These are phyloP conservation scores for Megaceryle maxima DNA, from an alignment of 2,113 vertebrate species.

Conservation along the genomic window DNA sequence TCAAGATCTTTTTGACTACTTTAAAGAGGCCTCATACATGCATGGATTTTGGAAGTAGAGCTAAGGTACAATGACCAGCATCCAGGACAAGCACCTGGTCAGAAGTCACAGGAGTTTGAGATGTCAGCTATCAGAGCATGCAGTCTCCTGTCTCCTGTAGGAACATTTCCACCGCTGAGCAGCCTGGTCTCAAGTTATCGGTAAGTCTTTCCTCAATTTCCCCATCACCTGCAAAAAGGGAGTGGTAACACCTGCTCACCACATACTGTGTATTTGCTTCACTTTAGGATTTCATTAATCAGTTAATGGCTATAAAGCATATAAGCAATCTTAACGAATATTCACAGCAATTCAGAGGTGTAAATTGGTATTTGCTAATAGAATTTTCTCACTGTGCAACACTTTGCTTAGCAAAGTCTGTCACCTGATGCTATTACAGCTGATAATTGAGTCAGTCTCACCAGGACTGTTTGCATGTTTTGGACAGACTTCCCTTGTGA, in stretches of 20 bases:
- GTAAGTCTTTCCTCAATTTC: not conserved
- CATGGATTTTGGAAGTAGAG: not conserved
- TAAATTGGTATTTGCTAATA: constrained; percentile 48
- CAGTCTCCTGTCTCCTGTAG: not conserved
- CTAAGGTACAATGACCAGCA: not conserved
- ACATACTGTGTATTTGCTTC: not conserved
- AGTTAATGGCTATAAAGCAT: constrained; percentile 37
- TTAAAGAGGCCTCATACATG: not conserved
- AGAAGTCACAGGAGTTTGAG: not conserved
- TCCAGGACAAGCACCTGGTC: not conserved
- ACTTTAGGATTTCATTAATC: constrained; percentile 49
- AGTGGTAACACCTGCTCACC: constrained; percentile 11
- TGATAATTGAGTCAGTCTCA: constrained; percentile 36
- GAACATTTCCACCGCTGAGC: not conserved
- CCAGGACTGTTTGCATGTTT: not conserved
- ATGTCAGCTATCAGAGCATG: not conserved
- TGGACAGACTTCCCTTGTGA: not conserved
- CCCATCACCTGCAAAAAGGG: not conserved
- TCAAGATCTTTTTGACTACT: not conserved
- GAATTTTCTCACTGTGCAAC: constrained; percentile 18
- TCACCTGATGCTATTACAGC: constrained; percentile 29
- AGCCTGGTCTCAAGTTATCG: not conserved
- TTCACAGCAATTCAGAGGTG: constrained; percentile 50
- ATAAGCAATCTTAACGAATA: constrained; percentile 13
- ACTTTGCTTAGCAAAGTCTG: constrained; percentile 4